Evolutionary conservation across 1,140 invertebrate genomes (phyloP).

Genomic region (Harlomillsia oculata): DNA sequence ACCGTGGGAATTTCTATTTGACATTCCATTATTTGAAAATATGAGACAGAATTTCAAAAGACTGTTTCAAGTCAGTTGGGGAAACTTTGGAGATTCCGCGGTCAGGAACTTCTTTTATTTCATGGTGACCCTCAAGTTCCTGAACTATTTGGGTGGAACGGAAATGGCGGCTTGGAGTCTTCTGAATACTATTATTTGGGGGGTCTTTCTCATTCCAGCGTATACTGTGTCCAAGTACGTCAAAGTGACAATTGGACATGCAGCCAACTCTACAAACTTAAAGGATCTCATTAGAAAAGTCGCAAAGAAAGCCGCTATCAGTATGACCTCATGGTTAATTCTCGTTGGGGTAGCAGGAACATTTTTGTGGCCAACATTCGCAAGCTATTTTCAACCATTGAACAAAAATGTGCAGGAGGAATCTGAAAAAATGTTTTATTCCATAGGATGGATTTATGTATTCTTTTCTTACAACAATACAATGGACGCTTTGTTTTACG

Average conservation of each 20-base stretch:
- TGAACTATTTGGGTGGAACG: slow-evolving; percentile 22
- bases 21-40: slow-evolving; percentile 3
- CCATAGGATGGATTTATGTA: slow-evolving; percentile 25
- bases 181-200: slow-evolving; percentile 28
- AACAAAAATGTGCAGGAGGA: slow-evolving; percentile 18
- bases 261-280: neutral
- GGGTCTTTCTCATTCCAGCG: slow-evolving; percentile 17
- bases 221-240: slow-evolving; percentile 20
- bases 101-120: slow-evolving; percentile 32
- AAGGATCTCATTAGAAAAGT: slow-evolving; percentile 8
- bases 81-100: slow-evolving; percentile 27
- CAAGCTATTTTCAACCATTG: slow-evolving; percentile 15
- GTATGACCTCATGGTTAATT: slow-evolving; percentile 15
- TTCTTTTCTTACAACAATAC: slow-evolving; percentile 27
- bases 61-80: slow-evolving; percentile 25
- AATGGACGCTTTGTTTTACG: slow-evolving; percentile 27
- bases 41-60: slow-evolving; percentile 2
- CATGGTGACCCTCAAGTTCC: slow-evolving; percentile 29
- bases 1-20: slow-evolving; percentile 6
- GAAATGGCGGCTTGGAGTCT: slow-evolving; percentile 26
- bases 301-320: neutral
- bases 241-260: slow-evolving; percentile 24
- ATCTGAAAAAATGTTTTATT: slow-evolving; percentile 17
- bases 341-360: neutral
- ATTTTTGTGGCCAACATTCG: slow-evolving; percentile 18